Evolutionary conservation across 2,113 vertebrate genomes (phyloP).

Genomic region (Astur gentilis): DNA sequence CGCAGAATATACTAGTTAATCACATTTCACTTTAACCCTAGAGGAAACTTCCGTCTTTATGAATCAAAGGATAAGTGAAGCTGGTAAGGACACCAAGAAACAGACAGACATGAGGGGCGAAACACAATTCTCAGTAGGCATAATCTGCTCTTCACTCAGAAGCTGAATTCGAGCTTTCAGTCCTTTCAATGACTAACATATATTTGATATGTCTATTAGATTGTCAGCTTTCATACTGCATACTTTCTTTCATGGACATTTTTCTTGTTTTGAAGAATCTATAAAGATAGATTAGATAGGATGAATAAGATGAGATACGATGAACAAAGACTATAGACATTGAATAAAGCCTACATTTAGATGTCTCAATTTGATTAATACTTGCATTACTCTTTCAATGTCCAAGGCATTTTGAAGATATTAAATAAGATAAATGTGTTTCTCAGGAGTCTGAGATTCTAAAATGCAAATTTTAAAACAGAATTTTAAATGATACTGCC

Average conservation of each 20-base stretch:
- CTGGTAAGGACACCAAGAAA: background rate
- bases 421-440: background rate
- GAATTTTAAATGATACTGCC: background rate
- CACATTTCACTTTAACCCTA: background rate
- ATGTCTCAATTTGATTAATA: background rate
- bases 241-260: background rate
- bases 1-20: background rate
- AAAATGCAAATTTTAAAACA: background rate
- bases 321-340: background rate
- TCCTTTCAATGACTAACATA: background rate
- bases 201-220: background rate
- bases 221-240: background rate
- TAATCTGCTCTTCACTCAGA: background rate
- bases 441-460: background rate
- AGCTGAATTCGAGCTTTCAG: background rate
- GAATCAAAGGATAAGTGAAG: constrained; percentile 17
- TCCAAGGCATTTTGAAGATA: background rate
- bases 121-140: background rate
- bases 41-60: background rate
- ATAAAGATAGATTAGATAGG: background rate
- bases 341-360: background rate
- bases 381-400: background rate
- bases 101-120: accelerated
- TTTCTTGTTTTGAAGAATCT: background rate
- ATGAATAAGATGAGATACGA: background rate